phyloP scores from a whole-genome alignment of 2,113 vertebrate species.

The Cyanoderma ruficeps region DNA sequence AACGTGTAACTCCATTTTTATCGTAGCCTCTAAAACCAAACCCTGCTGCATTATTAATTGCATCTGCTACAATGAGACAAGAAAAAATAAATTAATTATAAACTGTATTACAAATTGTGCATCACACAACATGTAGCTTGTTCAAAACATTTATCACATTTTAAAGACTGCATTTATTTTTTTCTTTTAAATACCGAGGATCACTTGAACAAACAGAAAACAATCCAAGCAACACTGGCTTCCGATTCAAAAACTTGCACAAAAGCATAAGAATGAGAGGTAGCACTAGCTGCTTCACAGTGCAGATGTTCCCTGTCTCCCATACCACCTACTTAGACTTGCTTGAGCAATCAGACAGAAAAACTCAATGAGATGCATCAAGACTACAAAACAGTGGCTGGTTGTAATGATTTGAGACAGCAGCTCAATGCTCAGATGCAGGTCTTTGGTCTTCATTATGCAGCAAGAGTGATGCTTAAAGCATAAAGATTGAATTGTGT shows the following conservation, averaged over 20 bases:
- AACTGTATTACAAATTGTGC: background rate
- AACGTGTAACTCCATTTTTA: conserved; percentile 84
- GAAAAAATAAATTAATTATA: background rate
- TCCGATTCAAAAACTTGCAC: background rate
- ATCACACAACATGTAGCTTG: background rate
- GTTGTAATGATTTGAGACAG: background rate
- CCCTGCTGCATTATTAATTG: conserved; percentile 98
- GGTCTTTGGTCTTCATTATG: background rate
- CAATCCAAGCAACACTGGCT: background rate
- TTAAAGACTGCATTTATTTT: background rate
- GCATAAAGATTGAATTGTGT: background rate
- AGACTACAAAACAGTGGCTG: background rate
- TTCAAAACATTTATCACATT: background rate
- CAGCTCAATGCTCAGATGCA: background rate
- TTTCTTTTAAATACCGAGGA: background rate
- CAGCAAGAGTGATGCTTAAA: background rate
- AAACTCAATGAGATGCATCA: background rate
- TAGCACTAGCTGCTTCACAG: background rate
- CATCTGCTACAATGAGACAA: conserved; percentile 83
- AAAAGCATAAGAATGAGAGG: background rate
- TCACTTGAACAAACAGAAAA: background rate
- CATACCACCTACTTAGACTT: background rate
- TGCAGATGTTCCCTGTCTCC: background rate
- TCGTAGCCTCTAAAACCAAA: conserved; percentile 97
- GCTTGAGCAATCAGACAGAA: background rate